Evolutionary conservation across 2,113 vertebrate species (phyloP), one percentile per base, ranked within the genome.

Genomic region (Grus americana): DNA sequence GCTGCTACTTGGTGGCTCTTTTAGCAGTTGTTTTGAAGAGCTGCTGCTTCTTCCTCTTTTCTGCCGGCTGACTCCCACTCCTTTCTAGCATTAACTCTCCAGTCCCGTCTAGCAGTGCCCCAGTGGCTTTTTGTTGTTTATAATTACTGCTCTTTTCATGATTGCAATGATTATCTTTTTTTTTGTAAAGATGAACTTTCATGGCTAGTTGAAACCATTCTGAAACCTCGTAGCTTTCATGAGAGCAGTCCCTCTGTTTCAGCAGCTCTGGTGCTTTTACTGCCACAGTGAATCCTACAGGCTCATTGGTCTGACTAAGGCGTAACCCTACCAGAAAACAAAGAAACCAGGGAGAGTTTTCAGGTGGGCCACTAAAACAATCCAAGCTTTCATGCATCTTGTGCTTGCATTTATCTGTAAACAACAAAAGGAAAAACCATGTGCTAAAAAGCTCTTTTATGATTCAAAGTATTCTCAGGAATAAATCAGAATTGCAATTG

Each of bases 161-260:
- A 29, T 12, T 65, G 22, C n/a, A 70, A 4, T 46, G 5, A 26
- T 63, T 15, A 44, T 40, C 2, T 10, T 42, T 52, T 42, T 62
- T 62, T 42, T 62, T 72, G 34, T 29, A 76, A 85, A 68, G 38
- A 17, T 0, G 14, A 9, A 40, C 10, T 40, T 62, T 67, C n/a
- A 23, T 15, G 15, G 50, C 16, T 22, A 23, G 2, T 29, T 29
- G 9, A 80, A 88, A 63, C 4, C 0, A 0, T 38, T 54, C 5
- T 52, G 72, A 63, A 55, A 44, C 30, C 12, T 72, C 32, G 42
- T 18, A 63, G 16, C 12, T 30, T 59, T 42, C 24, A 5, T 15
- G 11, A 52, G 46, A 26, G 1, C 26, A 42, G 6, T 27, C 11
- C 10, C 20, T 61, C 32, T 40, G 5, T 4, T 50, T 24, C 24